Percentiles rank a stretch among this genome's conserved stretches.
phyloP scores from a whole-genome alignment of 2,113 vertebrate genomes.

The Chloebia gouldiae region DNA sequence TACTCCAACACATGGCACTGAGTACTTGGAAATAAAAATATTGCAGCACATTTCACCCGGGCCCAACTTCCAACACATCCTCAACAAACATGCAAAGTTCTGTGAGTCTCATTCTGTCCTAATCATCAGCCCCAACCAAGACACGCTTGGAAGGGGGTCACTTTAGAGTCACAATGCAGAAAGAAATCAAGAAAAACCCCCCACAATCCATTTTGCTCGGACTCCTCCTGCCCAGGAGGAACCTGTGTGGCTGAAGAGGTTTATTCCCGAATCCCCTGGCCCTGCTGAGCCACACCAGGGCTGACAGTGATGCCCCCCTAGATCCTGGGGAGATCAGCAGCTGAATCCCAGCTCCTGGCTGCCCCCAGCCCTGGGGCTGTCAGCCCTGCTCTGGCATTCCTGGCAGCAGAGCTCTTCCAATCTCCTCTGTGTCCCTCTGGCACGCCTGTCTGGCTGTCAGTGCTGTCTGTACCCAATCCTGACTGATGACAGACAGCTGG shows the following conservation, averaged over 20 bases:
- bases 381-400: not conserved
- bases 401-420: not conserved
- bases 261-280: not conserved
- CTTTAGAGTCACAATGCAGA: not conserved
- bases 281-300: not conserved
- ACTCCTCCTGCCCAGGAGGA: not conserved
- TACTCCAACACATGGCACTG: accelerated
- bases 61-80: accelerated
- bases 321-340: not conserved
- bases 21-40: not conserved
- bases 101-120: accelerated
- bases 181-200: not conserved
- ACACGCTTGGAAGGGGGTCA: accelerated
- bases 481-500: not conserved
- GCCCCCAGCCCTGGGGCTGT: not conserved
- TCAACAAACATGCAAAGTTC: accelerated
- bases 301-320: not conserved
- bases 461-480: not conserved
- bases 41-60: not conserved
- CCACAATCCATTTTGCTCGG: not conserved
- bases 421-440: not conserved
- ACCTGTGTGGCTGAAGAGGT: not conserved
- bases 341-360: not conserved
- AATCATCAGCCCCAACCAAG: not conserved
- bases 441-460: not conserved